Percentiles rank a stretch among this genome's conserved stretches.
Evolutionary conservation across 2,113 vertebrate species (phyloP).

Genomic region (Panthera tigris): DNA sequence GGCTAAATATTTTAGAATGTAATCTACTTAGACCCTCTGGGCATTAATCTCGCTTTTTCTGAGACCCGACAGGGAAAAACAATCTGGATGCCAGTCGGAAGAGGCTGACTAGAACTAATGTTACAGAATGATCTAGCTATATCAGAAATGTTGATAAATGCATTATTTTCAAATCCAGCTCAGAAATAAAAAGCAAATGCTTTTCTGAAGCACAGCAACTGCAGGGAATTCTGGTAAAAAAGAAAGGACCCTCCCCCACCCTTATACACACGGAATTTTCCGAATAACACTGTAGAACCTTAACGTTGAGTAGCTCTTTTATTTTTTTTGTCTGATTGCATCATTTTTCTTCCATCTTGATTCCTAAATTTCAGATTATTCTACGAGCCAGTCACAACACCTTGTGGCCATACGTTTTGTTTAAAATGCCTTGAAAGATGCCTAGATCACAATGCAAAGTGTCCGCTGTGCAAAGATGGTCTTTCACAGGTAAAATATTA

Average conservation of each 20-base stretch:
- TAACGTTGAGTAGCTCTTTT: conserved; percentile 31
- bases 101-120: conserved; percentile 6
- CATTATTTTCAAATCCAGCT: conserved; percentile 30
- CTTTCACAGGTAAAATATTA: conserved; percentile 89
- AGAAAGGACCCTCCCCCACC: background rate
- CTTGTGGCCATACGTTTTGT: conserved; percentile 96
- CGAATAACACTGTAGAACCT: conserved; percentile 12
- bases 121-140: conserved; percentile 17
- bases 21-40: conserved; percentile 27
- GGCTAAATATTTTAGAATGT: conserved; percentile 44
- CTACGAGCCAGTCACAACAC: conserved; percentile 95
- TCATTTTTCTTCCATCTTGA: conserved; percentile 62
- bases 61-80: background rate
- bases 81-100: background rate
- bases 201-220: background rate
- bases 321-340: conserved; percentile 30
- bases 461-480: conserved; percentile 94
- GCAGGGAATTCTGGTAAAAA: background rate
- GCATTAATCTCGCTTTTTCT: conserved; percentile 51
- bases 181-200: conserved; percentile 37
- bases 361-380: conserved; percentile 88
- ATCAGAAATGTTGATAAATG: conserved; percentile 9
- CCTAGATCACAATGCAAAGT: conserved; percentile 94
- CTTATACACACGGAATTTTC: background rate
- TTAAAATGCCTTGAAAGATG: conserved; percentile 95